Evolutionary conservation across 2,797 vertebrate species (phyloP).

Genomic region (Ctenopoma kingsleyae): DNA sequence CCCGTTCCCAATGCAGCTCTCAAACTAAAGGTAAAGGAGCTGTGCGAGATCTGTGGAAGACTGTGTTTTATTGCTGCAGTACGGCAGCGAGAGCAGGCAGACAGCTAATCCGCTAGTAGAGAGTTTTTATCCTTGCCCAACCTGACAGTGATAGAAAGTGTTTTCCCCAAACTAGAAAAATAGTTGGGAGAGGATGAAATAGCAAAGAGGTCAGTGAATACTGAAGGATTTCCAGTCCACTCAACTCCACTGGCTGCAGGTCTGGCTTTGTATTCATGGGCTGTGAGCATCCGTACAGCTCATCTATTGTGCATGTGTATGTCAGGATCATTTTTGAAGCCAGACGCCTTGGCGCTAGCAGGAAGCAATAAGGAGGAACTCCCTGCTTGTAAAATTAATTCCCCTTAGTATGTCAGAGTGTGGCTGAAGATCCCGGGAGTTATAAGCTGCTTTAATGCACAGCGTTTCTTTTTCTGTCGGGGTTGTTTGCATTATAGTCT

Average conservation of each 20-base stretch:
- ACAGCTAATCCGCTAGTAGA: conserved; percentile 83
- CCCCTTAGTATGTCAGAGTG: conserved; percentile 78
- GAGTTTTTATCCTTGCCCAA: conserved; percentile 83
- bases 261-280: conserved; percentile 78
- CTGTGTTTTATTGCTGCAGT: conserved; percentile 82
- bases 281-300: conserved; percentile 73
- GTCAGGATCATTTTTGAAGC: conserved; percentile 79
- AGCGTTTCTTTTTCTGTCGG: conserved; percentile 32
- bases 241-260: conserved; percentile 66
- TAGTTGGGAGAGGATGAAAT: conserved; percentile 85
- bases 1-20: conserved; percentile 69
- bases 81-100: conserved; percentile 69
- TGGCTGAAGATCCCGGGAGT: conserved; percentile 66
- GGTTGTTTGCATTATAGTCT: conserved; percentile 31
- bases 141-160: conserved; percentile 89
- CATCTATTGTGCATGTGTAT: conserved; percentile 81
- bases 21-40: conserved; percentile 75
- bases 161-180: conserved; percentile 89
- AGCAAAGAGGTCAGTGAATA: conserved; percentile 85
- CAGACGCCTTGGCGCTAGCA: conserved; percentile 61
- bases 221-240: conserved; percentile 76
- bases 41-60: conserved; percentile 59
- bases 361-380: conserved; percentile 79
- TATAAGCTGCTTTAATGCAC: conserved; percentile 68
- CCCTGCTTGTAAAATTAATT: conserved; percentile 82